Evolutionary conservation across 2,113 vertebrate species (phyloP), one percentile per base, ranked within the genome.

Genomic region (Erythrolamprus reginae): DNA sequence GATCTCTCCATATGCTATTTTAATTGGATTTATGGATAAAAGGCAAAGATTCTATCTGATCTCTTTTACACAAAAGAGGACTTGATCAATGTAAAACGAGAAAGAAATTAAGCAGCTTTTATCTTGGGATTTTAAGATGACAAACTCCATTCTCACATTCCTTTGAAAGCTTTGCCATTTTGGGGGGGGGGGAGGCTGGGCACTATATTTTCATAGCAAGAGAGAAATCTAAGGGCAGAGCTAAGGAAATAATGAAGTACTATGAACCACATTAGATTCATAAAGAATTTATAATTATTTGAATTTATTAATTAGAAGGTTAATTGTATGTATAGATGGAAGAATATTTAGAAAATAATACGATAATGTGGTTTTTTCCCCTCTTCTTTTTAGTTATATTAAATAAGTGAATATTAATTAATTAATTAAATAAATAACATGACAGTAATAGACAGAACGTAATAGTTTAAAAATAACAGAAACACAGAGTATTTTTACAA

Each of bases 51-150:
- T 0, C 83, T 65, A 91, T 94, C 28, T 88, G 89, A 89, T 87
- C 89, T 90, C 55, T 82, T 94, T 92, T 82, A 87, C 87, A 89
- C 23, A 92, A 10, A 92, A 82, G 38, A 89, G 88, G 6, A 47
- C 23, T 10, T 0, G 1, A 88, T 82, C 87, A 42, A 86, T 12
- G 42, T 0, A 13, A 92, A 93, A 89, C 47, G 0, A 0, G 0
- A 92, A 45, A 33, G 92, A 8, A 5, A 93, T 87, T 86, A 65
- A 87, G 28, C 88, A 88, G 33, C 10, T 38, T 82, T 26, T 56
- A 86, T 91, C 90, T 52, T 23, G 61, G 23, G 47, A 89, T 91
- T 89, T 91, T 90, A 84, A 89, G 88, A 55, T 12, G 85, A 1
- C 1, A 87, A 0, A 38, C 89, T 42, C 50, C n/a, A 86, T 23